phyloP scores from a whole-genome alignment of 2,113 vertebrate genomes.

The Salvelinus sp. region DNA sequence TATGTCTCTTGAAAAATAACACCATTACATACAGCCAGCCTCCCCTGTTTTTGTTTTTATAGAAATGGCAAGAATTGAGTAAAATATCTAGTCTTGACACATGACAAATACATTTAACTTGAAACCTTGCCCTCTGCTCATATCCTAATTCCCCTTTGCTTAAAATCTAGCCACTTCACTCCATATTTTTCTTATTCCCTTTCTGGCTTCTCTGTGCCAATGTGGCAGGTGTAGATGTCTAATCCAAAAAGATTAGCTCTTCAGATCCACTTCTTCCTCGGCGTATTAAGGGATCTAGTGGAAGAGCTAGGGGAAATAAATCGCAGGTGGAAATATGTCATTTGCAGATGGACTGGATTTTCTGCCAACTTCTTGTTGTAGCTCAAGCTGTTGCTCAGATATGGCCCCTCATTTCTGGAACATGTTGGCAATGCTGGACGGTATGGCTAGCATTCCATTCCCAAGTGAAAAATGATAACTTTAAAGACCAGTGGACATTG shows the following conservation, averaged over 20 bases:
- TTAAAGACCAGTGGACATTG: too few relatives aligned
- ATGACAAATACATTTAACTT: too few relatives aligned
- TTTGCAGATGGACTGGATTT: background rate
- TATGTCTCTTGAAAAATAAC: too few relatives aligned
- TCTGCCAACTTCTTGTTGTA: background rate
- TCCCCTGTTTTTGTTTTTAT: background rate
- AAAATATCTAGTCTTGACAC: too few relatives aligned
- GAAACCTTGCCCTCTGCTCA: slow-evolving; percentile 20
- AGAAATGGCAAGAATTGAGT: too few relatives aligned
- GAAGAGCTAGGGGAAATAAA: background rate
- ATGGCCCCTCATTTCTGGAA: slow-evolving; percentile 10
- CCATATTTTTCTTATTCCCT: slow-evolving; percentile 25
- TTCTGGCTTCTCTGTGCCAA: background rate
- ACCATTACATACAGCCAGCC: too few relatives aligned
- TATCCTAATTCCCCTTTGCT: too few relatives aligned
- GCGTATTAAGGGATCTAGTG: background rate
- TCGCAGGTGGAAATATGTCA: background rate
- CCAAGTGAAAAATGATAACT: too few relatives aligned
- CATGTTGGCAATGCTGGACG: background rate
- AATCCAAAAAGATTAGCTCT: background rate
- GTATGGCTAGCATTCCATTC: too few relatives aligned
- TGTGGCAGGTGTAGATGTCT: slow-evolving; percentile 9
- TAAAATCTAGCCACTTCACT: background rate
- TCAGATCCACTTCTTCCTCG: slow-evolving; percentile 18
- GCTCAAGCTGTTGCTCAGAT: slow-evolving; percentile 3